These are phyloP conservation scores for Camponotus fellah DNA, from an alignment of 2,888 invertebrate species.

Conservation along the genomic window DNA sequence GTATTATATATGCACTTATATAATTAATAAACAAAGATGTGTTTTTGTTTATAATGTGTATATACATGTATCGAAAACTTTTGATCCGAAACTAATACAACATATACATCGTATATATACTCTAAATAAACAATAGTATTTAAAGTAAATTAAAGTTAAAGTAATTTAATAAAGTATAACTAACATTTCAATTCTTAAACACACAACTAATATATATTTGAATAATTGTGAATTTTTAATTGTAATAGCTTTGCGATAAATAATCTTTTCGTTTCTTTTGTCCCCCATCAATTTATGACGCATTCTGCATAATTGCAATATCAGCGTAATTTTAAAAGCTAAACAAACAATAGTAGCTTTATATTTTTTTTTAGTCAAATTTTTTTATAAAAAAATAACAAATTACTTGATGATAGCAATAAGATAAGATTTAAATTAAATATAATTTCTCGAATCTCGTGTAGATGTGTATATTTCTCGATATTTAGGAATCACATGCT, in stretches of 20 bases:
- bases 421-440: neutral
- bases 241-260: neutral
- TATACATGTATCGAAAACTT: neutral
- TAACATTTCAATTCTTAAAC: conserved; percentile 40
- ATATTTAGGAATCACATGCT: neutral
- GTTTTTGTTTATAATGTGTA: neutral
- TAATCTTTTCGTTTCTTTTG: neutral
- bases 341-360: too few species aligned
- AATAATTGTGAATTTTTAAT: neutral
- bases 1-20: neutral
- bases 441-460: neutral
- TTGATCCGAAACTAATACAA: neutral
- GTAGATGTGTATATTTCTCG: neutral
- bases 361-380: neutral
- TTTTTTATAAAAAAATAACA: neutral
- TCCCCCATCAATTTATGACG: neutral
- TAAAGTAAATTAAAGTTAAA: too few species aligned
- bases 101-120: neutral
- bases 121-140: neutral
- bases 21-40: too few species aligned
- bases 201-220: neutral
- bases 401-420: neutral
- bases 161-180: neutral
- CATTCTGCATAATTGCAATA: neutral
- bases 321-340: neutral